Conservation (phyloP, 2,113 vertebrate genomes). For the Nyctereutes procyonoides region DNA sequence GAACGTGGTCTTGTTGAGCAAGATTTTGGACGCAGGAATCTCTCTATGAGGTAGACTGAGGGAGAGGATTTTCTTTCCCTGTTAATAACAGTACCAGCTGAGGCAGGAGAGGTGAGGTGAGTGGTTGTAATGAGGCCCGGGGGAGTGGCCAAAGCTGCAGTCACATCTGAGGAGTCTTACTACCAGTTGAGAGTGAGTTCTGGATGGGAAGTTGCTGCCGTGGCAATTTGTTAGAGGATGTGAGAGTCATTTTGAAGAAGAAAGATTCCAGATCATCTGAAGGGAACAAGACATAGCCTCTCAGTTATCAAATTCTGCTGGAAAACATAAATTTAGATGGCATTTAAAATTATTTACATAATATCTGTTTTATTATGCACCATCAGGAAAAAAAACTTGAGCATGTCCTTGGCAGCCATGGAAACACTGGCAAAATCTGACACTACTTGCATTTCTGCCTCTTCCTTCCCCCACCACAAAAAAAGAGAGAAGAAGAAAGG, state of each 20-base stretch:
- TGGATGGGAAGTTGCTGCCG: neutral
- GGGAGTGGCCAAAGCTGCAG: too few species aligned
- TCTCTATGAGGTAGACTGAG: neutral
- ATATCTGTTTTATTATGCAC: neutral
- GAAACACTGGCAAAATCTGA: neutral
- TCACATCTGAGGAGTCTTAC: neutral
- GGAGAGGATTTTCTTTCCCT: neutral
- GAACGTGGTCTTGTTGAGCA: neutral
- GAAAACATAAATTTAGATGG: neutral
- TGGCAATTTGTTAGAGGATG: neutral
- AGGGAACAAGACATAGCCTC: neutral
- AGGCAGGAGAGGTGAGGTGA: neutral
- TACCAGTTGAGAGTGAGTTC: neutral
- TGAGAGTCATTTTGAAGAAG: constrained; percentile 11
- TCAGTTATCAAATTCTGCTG: neutral
- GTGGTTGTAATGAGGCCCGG: neutral
- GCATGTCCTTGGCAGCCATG: neutral
- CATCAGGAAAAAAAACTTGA: neutral
- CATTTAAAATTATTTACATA: constrained; percentile 9
- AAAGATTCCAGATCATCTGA: neutral
- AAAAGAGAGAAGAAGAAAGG: neutral
- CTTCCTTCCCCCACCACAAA: neutral
- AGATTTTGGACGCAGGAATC: neutral
- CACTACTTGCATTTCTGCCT: neutral
- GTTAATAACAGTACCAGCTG: neutral